phyloP scores from a whole-genome alignment of 2,113 vertebrate species.

The Turdus rufiventris region DNA sequence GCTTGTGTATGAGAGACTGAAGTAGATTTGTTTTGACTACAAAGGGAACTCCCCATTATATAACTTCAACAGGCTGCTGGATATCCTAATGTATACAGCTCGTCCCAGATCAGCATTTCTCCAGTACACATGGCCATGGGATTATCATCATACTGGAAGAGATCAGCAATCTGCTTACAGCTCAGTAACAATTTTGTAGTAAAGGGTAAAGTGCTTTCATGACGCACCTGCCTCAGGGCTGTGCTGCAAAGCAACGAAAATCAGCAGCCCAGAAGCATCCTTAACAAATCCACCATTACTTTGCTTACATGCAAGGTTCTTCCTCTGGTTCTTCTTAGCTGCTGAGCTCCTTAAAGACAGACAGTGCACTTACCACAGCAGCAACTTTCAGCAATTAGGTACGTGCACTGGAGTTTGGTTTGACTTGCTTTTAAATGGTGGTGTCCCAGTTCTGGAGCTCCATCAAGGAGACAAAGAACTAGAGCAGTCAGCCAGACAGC shows the following conservation, averaged over 20 bases:
- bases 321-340: not conserved
- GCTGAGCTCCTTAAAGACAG: not conserved
- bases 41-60: not conserved
- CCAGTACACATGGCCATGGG: not conserved
- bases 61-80: not conserved
- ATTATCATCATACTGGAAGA: not conserved
- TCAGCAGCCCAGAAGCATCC: not conserved
- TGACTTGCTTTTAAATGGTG: not conserved
- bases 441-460: slow-evolving; percentile 1
- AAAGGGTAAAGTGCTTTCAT: not conserved
- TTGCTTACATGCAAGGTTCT: rapidly evolving
- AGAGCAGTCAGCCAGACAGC: slow-evolving; percentile 31
- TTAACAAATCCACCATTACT: not conserved
- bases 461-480: slow-evolving; percentile 12
- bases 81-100: not conserved
- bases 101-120: not conserved
- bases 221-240: not conserved
- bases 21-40: not conserved
- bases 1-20: rapidly evolving
- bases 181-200: not conserved
- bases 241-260: not conserved
- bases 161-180: not conserved
- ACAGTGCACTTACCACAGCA: not conserved
- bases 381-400: not conserved
- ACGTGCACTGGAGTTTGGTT: not conserved